Percentiles rank a stretch among this genome's conserved stretches.
Conservation (phyloP, 2,888 invertebrate genomes). For the Cerceris ruficornis region DNA sequence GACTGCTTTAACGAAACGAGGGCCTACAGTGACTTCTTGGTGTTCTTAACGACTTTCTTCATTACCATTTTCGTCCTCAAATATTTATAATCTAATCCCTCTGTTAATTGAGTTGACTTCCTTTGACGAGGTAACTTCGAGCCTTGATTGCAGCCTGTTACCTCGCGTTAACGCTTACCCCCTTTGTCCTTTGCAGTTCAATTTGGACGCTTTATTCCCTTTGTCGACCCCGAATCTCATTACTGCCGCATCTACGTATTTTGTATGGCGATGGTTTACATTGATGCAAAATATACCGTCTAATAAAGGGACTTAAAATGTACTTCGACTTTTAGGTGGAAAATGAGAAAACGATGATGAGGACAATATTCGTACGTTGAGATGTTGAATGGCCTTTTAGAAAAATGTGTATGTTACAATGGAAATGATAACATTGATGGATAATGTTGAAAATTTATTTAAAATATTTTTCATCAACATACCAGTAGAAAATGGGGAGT, state of each 20-base stretch:
- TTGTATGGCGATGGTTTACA: conserved; percentile 3
- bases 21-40: neutral
- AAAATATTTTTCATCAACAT: no score
- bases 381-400: no score
- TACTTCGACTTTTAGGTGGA: no score
- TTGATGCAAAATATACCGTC: no score
- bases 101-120: conserved; percentile 17
- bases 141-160: neutral
- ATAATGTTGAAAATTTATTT: no score
- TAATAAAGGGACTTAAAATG: no score
- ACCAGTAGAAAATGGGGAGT: no score
- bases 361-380: no score
- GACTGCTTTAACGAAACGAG: neutral
- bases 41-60: neutral
- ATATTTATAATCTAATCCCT: conserved; percentile 23
- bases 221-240: conserved; percentile 26
- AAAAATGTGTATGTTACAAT: no score
- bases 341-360: no score
- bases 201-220: conserved; percentile 24
- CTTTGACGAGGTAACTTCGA: conserved; percentile 10
- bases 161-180: neutral
- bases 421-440: no score
- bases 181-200: conserved; percentile 3
- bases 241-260: conserved; percentile 12
- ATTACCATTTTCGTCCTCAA: neutral